Base-by-base conservation (phyloP, 1,140 invertebrate species). In the Leptopilina boulardi region DNA sequence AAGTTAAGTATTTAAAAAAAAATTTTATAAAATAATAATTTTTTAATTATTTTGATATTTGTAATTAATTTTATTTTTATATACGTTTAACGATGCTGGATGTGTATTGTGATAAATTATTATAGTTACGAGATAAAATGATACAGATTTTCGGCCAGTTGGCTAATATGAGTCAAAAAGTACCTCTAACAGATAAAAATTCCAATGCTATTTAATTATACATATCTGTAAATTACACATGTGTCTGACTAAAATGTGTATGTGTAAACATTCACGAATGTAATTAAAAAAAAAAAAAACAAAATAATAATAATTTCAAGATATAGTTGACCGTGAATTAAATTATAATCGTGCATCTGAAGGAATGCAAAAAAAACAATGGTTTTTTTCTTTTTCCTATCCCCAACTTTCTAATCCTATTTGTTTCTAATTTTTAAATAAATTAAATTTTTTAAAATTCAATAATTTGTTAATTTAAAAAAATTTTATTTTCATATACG, bases 301-400 rank as follows among this genome's bases (percentile, higher is more conserved):
- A n/a, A n/a, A n/a, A n/a, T n/a, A n/a, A n/a, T n/a, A n/a, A n/a
- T n/a, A n/a, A 30, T 19, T 26, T 71, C 74, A 23, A 56, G 11
- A 73, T 41, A 80, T 76, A 83, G 54, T 82, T 74, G 72, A 73
- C 47, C 66, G 81, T 78, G 76, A 77, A 84, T 71, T 79, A 73
- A 80, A 77, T 77, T 78, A 38, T 75, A 73, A 76, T 79, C 76
- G 76, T 78, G 74, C 78, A 75, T 77, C 70, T 66, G 11, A 18
- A 30, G 30, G 42, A 30, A 47, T 42, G 34, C 18, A 74, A 56
- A 74, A 44, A 34, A 34, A 47, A 51, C 5, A 2, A n/a, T n/a
- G 10, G 10, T 56, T 71, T 72, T 56, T 34, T 23, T 26, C 5
- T 30, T 26, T 47, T 6, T 4, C 13, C 4, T 66, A n/a, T 34